Conservation (phyloP, 2,797 vertebrate genomes). For the Cryptoprocta ferox region DNA sequence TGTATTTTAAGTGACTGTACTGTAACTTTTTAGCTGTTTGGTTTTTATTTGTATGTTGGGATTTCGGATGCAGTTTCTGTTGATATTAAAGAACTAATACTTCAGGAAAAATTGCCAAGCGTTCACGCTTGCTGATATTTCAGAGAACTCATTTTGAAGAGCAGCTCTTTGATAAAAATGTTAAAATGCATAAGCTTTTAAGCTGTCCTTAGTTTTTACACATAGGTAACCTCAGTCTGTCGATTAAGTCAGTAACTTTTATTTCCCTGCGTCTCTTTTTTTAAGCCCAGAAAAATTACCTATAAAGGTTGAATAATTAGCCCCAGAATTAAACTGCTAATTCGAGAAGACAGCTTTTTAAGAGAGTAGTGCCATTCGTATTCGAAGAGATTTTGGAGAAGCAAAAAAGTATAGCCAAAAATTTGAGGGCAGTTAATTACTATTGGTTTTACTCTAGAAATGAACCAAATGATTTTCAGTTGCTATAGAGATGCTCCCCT, state of each 20-base stretch:
- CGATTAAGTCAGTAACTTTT: neutral
- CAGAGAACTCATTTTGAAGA: conserved; percentile 44
- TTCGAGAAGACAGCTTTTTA: conserved; percentile 36
- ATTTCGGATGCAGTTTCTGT: neutral
- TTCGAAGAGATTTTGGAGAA: conserved; percentile 65
- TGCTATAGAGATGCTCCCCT: neutral
- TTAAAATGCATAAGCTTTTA: neutral
- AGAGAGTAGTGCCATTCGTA: neutral
- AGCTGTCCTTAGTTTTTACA: neutral
- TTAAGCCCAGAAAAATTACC: conserved; percentile 6
- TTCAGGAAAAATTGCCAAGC: neutral
- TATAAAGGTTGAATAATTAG: conserved; percentile 16
- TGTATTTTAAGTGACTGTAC: neutral
- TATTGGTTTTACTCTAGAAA: neutral
- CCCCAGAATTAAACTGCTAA: neutral
- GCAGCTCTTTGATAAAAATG: conserved; percentile 31
- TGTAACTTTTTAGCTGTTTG: neutral
- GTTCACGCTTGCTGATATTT: conserved; percentile 5
- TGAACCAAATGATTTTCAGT: neutral
- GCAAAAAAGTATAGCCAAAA: neutral
- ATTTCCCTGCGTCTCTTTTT: neutral
- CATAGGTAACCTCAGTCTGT: neutral
- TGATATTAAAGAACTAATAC: neutral
- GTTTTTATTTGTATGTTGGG: conserved; percentile 37
- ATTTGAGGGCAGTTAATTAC: neutral